Base-by-base conservation (phyloP, 2,888 invertebrate species). In the Seladonia tumulorum region DNA sequence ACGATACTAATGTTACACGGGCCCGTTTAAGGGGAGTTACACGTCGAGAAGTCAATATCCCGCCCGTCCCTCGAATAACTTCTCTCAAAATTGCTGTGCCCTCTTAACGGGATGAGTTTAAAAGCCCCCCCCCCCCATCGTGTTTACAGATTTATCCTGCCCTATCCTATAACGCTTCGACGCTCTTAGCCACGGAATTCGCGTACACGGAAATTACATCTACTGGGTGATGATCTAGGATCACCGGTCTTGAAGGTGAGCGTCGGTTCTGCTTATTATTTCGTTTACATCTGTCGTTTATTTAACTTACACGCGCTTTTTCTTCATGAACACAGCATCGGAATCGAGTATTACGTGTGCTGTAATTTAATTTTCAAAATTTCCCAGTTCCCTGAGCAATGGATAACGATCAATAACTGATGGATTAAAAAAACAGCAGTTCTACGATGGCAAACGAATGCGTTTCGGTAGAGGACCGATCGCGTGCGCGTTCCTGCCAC, bases 1-100 rank as follows among this genome's bases (percentile, higher is more conserved):
- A 83, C 87, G 86, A 79, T 72, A 76, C 87, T 90, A 90, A 89
- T 81, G 88, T 88, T 86, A 86, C 87, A 49, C 76, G 86, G 81
- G 10, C 12, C 83, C 89, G 63, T 90, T 90, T 78, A 82, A 78
- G 71, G 81, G 78, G 80, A 80, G 87, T 83, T 87, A 86, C 86
- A 75, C 78, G 80, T 75, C 70, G 83, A 86, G 85, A 82, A 88
- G 84, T 80, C 81, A 88, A 88, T 84, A 86, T 83, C 78, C 81
- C 81, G 81, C 71, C 42, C 60, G 25, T 25, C 25, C 45, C 25
- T 78, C 68, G 76, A 85, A 78, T 81, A 86, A 85, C 78, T 78
- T 85, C 22, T 53, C 45, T 45, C 66, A 79, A 79, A 83, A 85
- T 83, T 83, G 85, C 72, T 76, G n/a, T 42, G n/a, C 18, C 35